These are phyloP conservation scores for Megaptera novaeangliae DNA, from an alignment of 2,113 vertebrate species.

Conservation along the genomic window DNA sequence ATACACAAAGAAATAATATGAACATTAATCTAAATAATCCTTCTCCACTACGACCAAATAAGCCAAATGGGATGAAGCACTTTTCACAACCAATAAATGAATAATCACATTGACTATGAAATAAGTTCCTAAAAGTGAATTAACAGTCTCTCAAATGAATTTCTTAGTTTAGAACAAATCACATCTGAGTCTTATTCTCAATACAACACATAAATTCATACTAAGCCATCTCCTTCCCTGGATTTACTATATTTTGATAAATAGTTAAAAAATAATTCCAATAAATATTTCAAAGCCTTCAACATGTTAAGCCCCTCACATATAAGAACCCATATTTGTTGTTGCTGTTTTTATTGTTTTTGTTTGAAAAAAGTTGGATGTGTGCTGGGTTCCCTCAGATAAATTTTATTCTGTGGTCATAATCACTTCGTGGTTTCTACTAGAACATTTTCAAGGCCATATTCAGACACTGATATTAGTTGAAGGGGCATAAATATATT, in stretches of 20 bases:
- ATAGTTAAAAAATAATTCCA: not conserved
- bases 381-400: not conserved
- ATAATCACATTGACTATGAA: not conserved
- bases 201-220: not conserved
- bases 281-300: not conserved
- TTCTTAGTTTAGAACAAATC: conserved; percentile 27
- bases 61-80: conserved; percentile 3
- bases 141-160: conserved; percentile 25
- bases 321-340: not conserved
- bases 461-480: not conserved
- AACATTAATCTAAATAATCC: conserved; percentile 4
- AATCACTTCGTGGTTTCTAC: not conserved
- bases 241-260: conserved; percentile 23
- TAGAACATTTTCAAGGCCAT: not conserved
- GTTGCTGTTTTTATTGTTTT: not conserved
- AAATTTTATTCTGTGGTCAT: not conserved
- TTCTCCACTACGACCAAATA: not conserved
- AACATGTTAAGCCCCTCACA: not conserved
- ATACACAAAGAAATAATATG: conserved; percentile 39
- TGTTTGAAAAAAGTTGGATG: not conserved
- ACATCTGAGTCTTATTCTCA: conserved; percentile 11
- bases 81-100: conserved; percentile 30
- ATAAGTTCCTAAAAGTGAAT: conserved; percentile 32
- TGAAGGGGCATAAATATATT: not conserved
- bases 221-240: not conserved